Conservation (phyloP, 2,888 invertebrate genomes). For the Hydropsyche betteni region DNA sequence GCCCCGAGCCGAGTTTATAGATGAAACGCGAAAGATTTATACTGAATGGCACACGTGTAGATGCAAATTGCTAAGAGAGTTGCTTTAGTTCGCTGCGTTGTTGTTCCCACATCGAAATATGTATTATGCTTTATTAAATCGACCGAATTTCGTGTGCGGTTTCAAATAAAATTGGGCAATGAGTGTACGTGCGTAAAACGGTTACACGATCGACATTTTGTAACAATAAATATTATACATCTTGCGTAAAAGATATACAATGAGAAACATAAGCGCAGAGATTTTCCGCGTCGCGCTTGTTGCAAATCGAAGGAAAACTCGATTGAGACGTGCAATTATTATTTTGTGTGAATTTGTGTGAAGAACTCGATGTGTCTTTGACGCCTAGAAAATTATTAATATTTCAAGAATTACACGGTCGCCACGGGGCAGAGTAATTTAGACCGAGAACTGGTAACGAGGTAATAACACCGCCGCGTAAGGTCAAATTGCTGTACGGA, state of each 20-base stretch:
- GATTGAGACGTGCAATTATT: background rate
- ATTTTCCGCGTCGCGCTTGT: background rate
- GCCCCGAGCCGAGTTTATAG: conserved; percentile 4
- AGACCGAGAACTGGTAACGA: conserved; percentile 25
- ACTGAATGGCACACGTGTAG: too few relatives aligned
- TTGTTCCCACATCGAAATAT: too few relatives aligned
- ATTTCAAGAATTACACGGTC: conserved; percentile 8
- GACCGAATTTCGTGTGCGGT: background rate
- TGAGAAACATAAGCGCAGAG: background rate
- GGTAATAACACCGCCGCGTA: conserved; percentile 4
- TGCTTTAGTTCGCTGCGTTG: too few relatives aligned
- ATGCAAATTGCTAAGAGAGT: too few relatives aligned
- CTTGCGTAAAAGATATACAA: background rate
- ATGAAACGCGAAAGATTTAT: background rate
- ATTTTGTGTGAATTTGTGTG: background rate
- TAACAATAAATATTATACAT: conserved; percentile 9
- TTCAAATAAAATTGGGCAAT: conserved; percentile 8
- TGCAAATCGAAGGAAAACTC: background rate
- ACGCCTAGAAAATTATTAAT: background rate
- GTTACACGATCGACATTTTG: conserved; percentile 23
- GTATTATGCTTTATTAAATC: too few relatives aligned
- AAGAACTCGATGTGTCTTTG: background rate
- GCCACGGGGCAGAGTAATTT: conserved; percentile 14
- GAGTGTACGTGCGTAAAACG: conserved; percentile 4
- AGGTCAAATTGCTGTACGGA: conserved; percentile 14